Evolutionary conservation across 2,797 vertebrate genomes (phyloP).

Genomic region (Trachurus trachurus): DNA sequence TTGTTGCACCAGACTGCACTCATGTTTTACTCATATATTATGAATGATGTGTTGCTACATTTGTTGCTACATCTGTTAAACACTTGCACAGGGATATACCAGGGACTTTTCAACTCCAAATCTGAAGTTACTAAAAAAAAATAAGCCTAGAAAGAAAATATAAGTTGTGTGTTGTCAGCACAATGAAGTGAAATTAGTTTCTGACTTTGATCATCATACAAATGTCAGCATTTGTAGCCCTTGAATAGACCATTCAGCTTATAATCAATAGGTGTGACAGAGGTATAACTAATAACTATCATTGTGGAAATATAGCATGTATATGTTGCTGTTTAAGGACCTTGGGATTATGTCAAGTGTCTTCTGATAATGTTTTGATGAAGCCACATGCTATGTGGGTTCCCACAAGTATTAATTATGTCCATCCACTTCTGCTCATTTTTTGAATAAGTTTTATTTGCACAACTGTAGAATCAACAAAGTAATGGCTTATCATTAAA

Average conservation of each 20-base stretch:
- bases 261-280: neutral
- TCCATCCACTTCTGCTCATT: neutral
- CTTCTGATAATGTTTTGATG: neutral
- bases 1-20: constrained; percentile 35
- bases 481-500: no score
- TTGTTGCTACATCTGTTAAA: constrained; percentile 47
- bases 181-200: constrained; percentile 1
- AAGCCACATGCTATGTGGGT: neutral
- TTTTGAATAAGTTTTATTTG: no score
- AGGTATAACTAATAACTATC: neutral
- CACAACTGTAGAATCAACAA: no score
- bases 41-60: constrained; percentile 42
- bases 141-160: neutral
- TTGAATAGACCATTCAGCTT: neutral
- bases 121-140: constrained; percentile 2
- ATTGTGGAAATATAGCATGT: neutral
- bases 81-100: neutral
- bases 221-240: neutral
- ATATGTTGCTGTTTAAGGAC: neutral
- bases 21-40: constrained; percentile 54
- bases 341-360: neutral
- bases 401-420: neutral
- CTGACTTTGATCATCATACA: neutral
- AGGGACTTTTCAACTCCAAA: constrained; percentile 7
- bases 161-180: neutral